phyloP scores from a whole-genome alignment of 2,797 vertebrate species.

The Kryptolebias ocellatus region DNA sequence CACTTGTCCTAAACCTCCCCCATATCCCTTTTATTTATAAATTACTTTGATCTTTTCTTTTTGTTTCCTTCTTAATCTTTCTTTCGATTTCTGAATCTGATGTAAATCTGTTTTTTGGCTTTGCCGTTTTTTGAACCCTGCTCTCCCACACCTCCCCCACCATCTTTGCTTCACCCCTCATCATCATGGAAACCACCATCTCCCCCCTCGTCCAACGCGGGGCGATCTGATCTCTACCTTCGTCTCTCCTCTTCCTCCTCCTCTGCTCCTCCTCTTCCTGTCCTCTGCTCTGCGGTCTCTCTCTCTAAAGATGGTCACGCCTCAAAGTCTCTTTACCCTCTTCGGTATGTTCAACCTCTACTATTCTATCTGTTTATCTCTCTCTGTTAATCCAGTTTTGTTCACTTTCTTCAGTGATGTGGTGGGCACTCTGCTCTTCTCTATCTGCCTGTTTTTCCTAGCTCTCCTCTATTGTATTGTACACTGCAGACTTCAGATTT shows the following conservation, averaged over 20 bases:
- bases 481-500: constrained; percentile 36
- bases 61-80: constrained; percentile 14
- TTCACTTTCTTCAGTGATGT: constrained; percentile 66
- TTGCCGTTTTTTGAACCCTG: constrained; percentile 50
- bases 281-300: constrained; percentile 98
- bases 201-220: constrained; percentile 88
- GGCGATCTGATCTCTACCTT: constrained; percentile 95
- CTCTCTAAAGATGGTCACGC: constrained; percentile 99
- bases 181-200: constrained; percentile 95
- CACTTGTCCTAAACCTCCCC: constrained; percentile 15
- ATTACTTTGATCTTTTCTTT: background rate
- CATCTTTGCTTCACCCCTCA: constrained; percentile 84
- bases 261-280: constrained; percentile 93
- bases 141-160: constrained; percentile 32
- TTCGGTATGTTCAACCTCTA: constrained; percentile 99
- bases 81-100: constrained; percentile 26
- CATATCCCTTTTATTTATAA: constrained; percentile 39
- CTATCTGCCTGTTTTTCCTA: constrained; percentile 45
- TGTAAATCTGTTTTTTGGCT: constrained; percentile 79
- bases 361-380: constrained; percentile 84
- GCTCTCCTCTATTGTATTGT: constrained; percentile 41
- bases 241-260: constrained; percentile 94
- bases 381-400: constrained; percentile 74
- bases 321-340: constrained; percentile 99
- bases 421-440: constrained; percentile 53